These are phyloP conservation scores for Casuarius casuarius DNA, from an alignment of 2,113 vertebrate genomes.

Conservation along the genomic window DNA sequence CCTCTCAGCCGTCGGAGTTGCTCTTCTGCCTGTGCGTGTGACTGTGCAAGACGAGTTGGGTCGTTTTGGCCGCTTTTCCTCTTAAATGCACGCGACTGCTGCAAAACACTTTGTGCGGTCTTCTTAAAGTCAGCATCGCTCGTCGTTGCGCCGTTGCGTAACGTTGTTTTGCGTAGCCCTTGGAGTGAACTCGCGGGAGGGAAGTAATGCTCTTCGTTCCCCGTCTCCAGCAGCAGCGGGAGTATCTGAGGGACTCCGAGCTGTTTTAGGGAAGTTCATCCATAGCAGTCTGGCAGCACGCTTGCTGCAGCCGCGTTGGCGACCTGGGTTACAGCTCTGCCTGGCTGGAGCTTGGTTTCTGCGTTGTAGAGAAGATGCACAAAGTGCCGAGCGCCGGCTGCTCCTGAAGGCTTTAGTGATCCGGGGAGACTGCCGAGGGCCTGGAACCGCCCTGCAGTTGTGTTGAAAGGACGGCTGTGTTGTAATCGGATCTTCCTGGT, in stretches of 20 bases:
- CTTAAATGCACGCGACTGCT: fast-evolving
- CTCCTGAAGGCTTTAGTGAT: fast-evolving
- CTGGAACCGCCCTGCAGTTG: not conserved
- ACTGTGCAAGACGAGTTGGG: not conserved
- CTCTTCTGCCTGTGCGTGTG: not conserved
- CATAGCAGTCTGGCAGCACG: not conserved
- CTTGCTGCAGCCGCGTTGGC: not conserved
- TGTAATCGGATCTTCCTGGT: not conserved
- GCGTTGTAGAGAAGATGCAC: fast-evolving
- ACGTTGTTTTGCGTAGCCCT: not conserved
- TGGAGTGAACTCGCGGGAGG: not conserved
- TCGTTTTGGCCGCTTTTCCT: not conserved
- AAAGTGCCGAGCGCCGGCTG: fast-evolving
- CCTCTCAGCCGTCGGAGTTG: not conserved
- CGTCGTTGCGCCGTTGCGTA: fast-evolving
- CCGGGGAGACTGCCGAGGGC: not conserved
- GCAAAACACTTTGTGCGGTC: fast-evolving
- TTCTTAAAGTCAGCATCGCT: fast-evolving
- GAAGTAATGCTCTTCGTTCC: not conserved
- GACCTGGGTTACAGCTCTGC: not conserved
- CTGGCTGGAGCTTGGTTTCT: not conserved
- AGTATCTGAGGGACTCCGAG: not conserved
- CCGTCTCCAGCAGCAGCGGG: not conserved
- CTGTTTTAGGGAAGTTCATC: not conserved
- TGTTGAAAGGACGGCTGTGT: fast-evolving